Percentiles rank a stretch among this genome's conserved stretches.
Conservation (phyloP, 2,888 invertebrate genomes). For the Euproctis similis region DNA sequence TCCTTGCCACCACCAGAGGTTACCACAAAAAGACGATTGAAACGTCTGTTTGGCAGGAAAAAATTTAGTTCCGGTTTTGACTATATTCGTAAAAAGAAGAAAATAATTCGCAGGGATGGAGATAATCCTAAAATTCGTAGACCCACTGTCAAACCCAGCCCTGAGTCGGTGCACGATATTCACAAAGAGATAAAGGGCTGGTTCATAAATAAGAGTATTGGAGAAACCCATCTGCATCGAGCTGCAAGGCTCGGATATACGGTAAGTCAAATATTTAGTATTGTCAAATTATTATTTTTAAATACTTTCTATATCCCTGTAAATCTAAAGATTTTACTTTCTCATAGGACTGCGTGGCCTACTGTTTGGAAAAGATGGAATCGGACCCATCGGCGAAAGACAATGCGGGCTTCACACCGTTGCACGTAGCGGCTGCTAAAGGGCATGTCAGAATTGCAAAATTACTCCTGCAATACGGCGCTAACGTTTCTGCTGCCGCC, state of each 20-base stretch:
- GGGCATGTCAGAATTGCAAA: constrained; percentile 92
- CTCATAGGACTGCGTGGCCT: constrained; percentile 89
- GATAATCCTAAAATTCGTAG: constrained; percentile 60
- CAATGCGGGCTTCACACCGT: constrained; percentile 94
- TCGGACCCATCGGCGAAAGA: constrained; percentile 90
- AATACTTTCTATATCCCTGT: neutral
- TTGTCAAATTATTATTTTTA: neutral
- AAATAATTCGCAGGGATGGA: constrained; percentile 77
- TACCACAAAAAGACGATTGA: constrained; percentile 73
- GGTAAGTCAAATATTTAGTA: constrained; percentile 75
- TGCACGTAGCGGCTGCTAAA: constrained; percentile 93
- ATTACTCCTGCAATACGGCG: constrained; percentile 89
- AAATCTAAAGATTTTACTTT: constrained; percentile 1
- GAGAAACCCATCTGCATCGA: constrained; percentile 93
- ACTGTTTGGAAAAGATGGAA: constrained; percentile 90
- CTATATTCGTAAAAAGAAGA: constrained; percentile 92
- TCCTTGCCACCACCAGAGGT: constrained; percentile 43
- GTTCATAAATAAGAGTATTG: constrained; percentile 95
- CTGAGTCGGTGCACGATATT: constrained; percentile 84
- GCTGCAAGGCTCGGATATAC: constrained; percentile 92
- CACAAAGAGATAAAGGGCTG: constrained; percentile 90
- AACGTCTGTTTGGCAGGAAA: constrained; percentile 80
- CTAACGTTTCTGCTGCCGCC: constrained; percentile 93
- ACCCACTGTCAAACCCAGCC: constrained; percentile 70
- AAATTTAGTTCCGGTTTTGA: constrained; percentile 91